phyloP scores from a whole-genome alignment of 2,113 vertebrate genomes.

The Dolichallabes microphthalmus region DNA sequence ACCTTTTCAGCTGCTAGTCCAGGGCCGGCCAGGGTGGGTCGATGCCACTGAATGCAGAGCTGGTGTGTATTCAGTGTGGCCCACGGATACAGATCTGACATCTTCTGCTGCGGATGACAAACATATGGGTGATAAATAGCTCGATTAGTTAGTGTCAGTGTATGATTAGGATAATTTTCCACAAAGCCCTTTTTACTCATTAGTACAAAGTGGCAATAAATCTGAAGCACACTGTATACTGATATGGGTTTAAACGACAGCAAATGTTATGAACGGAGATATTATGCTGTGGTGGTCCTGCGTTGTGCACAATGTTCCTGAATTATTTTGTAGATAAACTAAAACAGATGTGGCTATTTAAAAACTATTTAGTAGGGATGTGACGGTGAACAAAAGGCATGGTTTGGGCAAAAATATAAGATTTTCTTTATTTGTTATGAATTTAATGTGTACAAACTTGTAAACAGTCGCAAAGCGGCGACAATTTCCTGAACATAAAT shows the following conservation, averaged over 20 bases:
- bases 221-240: background rate
- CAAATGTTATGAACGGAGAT: background rate
- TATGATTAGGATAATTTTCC: background rate
- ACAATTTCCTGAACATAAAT: too few relatives aligned
- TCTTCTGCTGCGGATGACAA: slow-evolving; percentile 14
- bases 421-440: too few relatives aligned
- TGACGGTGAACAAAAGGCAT: too few relatives aligned
- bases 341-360: background rate
- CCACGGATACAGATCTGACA: slow-evolving; percentile 42
- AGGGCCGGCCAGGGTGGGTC: background rate
- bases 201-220: background rate
- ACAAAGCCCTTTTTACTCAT: background rate
- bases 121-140: background rate
- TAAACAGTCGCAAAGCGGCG: too few relatives aligned
- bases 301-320: background rate
- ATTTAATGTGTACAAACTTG: too few relatives aligned
- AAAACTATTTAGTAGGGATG: background rate
- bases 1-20: slow-evolving; percentile 22
- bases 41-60: slow-evolving; percentile 57
- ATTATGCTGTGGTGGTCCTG: background rate
- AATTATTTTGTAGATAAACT: background rate
- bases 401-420: too few relatives aligned
- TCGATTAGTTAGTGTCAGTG: background rate
- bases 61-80: slow-evolving; percentile 30
- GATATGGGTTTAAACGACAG: background rate